These are phyloP conservation scores for Toxotes lorentzi DNA, from an alignment of 2,797 vertebrate species.

Conservation along the genomic window DNA sequence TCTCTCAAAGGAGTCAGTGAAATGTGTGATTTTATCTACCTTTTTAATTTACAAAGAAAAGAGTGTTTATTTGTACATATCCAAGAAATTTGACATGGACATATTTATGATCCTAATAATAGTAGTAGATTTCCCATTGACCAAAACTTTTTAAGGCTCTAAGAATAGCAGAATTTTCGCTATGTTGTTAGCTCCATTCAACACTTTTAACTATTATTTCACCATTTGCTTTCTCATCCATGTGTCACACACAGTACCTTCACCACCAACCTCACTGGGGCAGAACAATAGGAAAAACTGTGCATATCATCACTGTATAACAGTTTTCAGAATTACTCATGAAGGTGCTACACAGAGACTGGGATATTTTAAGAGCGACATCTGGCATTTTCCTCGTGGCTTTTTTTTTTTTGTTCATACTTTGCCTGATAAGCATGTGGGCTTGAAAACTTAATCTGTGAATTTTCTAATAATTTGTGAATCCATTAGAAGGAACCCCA, in stretches of 20 bases:
- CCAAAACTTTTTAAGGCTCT: not conserved
- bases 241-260: constrained; percentile 13
- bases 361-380: not conserved
- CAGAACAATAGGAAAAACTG: not conserved
- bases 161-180: not conserved
- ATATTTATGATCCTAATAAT: no score
- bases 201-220: not conserved
- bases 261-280: not conserved
- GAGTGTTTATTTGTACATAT: not conserved
- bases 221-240: not conserved
- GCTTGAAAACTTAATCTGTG: not conserved
- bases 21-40: not conserved
- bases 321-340: not conserved
- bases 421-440: not conserved
- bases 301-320: not conserved
- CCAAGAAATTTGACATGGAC: not conserved
- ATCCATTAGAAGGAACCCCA: not conserved
- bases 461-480: not conserved
- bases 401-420: not conserved
- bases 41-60: not conserved
- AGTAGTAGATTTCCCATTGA: no score
- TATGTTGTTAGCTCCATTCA: not conserved
- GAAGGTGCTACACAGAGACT: not conserved
- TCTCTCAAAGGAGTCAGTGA: not conserved
- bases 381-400: not conserved